Evolutionary conservation across 2,888 invertebrate species (phyloP), one percentile per base, ranked within the genome.

Genomic region (Mythimna impura): DNA sequence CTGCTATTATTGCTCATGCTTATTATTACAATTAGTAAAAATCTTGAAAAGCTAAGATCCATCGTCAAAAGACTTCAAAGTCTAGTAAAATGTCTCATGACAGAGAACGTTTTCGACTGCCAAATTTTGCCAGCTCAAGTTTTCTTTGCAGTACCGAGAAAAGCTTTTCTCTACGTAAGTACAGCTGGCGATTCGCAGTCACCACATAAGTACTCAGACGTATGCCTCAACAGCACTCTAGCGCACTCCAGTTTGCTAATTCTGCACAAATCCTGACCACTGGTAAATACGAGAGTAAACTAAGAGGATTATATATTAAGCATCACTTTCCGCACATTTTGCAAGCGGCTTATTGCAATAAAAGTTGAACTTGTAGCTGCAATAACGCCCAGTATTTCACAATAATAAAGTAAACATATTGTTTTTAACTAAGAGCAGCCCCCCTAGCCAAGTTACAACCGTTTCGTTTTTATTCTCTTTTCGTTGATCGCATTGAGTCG

Each of bases 171-270:
- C 20, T 36, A 40, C 66, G 43, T 66, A 30, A 36, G 36, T 55
- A 30, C 30, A 40, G 50, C 14, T 9, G n/a, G n/a, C 30, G 20
- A 74, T 40, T 76, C 20, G 55, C 47, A 47, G 36, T 57, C 61
- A 68, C 76, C 22, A 61, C 55, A 76, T 30, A n/a, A 76, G 61
- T 9, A 50, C 47, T 34, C 55, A 9, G 30, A 65, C 73, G 73
- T 73, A 58, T 66, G 50, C 30, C 43, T 74, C 60, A 57, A 76
- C 55, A 62, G 50, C 55, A 62, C 74, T 75, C 30, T 20, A 57
- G 69, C 14, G 17, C 22, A 58, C 73, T 73, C 50, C 50, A 58
- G 76, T 12, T 57, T 57, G 77, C 69, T 75, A 76, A 75, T 61
- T 61, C 61, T 50, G 47, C 63, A 40, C 55, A 67, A 74, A 62